Percentiles rank a stretch among this genome's conserved stretches.
Evolutionary conservation across 1,140 invertebrate genomes (phyloP).

Genomic region (Batillaria attramentaria): DNA sequence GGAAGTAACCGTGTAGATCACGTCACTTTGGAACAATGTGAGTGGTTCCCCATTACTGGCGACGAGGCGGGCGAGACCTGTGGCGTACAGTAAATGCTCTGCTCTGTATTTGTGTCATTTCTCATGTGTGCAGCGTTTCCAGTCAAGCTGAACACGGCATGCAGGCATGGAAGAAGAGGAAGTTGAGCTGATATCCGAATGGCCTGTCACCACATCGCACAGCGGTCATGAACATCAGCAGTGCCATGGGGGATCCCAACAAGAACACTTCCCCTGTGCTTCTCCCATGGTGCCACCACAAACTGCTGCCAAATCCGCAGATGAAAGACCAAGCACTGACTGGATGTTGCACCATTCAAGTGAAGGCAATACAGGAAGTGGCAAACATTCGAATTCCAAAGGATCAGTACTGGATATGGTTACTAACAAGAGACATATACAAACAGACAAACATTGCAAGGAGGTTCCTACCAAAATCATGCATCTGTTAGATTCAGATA

Average conservation of each 20-base stretch:
- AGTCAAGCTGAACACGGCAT: neutral
- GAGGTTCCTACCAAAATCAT: neutral
- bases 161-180: conserved; percentile 2
- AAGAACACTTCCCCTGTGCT: neutral
- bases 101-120: neutral
- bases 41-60: neutral
- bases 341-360: neutral
- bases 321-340: neutral
- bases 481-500: neutral
- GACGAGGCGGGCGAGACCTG: neutral
- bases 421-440: neutral
- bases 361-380: neutral
- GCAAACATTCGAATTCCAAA: neutral
- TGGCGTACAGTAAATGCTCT: neutral
- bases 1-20: too few relatives aligned
- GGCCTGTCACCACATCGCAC: conserved; percentile 9
- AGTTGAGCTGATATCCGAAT: conserved; percentile 21
- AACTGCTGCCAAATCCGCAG: too few relatives aligned
- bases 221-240: neutral
- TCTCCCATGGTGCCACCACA: neutral
- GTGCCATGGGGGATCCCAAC: neutral
- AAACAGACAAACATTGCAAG: neutral
- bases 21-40: neutral
- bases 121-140: neutral
- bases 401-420: neutral